Base-by-base conservation (phyloP, 2,797 vertebrate genomes). In the Enteromius mattozi region DNA sequence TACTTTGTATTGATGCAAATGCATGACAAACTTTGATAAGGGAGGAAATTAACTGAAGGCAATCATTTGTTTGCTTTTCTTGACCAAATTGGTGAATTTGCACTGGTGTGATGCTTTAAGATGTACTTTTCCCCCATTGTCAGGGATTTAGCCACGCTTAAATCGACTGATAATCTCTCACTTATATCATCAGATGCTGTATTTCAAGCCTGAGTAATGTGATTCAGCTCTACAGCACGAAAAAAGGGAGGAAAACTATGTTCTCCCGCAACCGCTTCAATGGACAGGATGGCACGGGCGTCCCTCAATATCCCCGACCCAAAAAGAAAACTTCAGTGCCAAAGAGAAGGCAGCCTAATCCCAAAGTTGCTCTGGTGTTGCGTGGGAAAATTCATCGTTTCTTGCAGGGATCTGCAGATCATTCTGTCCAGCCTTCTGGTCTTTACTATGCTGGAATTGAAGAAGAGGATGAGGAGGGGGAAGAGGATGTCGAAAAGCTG, bases 321-420 rank as follows among this genome's bases (percentile, higher is more conserved):
- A 92, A 95, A 86, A 89, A 95, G 87, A 97, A 94, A 92, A 91
- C 89, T 42, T 90, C 92, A 51, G 91, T 88, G 49, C 93, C 92
- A 75, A 95, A 95, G 90, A 97, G 94, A 89, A 94, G 95, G 81
- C 93, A 93, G 81, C 94, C 93, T 71, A 97, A 96, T 87, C 95
- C 95, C 71, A 96, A 92, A 87, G 91, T 94, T 81, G 93, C 94
- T 65, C 87, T 96, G 8, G 94, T 95, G 82, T 93, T 95, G 74
- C 92, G 93, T 49, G 94, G 96, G 74, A 97, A 96, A 93, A 97
- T 98, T 93, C 97, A 98, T 88, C 96, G 96, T 66, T 91, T 98
- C 27, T 94, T 98, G 77, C 97, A 96, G 91, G 96, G 96, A 21
- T 95, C 95, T 42, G 85, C 92, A 59, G 95, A 96, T 82, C 95